Base-by-base conservation (phyloP, 2,888 invertebrate genomes). In the Sialis fuliginosa region DNA sequence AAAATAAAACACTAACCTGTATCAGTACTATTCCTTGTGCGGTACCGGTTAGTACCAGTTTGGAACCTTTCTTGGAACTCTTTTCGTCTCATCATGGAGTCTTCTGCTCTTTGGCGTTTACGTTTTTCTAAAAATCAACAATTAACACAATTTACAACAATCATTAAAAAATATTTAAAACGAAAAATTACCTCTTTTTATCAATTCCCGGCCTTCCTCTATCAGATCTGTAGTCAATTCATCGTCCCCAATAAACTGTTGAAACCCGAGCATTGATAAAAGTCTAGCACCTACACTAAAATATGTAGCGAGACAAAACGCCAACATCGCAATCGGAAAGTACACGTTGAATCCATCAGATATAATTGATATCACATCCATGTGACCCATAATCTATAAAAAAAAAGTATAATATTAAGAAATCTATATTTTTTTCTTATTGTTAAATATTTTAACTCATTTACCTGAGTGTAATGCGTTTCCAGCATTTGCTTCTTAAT, bases 271-370 rank as follows among this genome's bases (percentile, higher is more conserved):
- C 52, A 86, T 74, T 47, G 92, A 89, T 34, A 98, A 70, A 48
- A 93, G 69, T 44, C 95, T 78, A 48, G 91, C 87, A 47, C 97
- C 97, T 40, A 97, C 68, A 56, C 89, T 89, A 61, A 92, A 88
- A 71, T 91, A 93, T 0, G 96, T 98, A 48, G 93, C 87, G 48
- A 89, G 66, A 60, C 97, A 96, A 55, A 98, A 81, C 39, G 84
- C 75, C 49, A 97, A 75, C 62, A 99, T 95, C 49, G 89, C 79
- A 79, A 97, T 96, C 1, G 98, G 98, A 65, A 99, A 95, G 68
- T 98, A 99, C 47, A 99, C 86, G 68, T 98, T 98, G 70, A 99
- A 97, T 6, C 97, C 97, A 63, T 95, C 88, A 0, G 96, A 87
- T 53, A 98, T 88, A 50, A 98, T 89, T 32, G 88, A 84, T 47